phyloP scores from a whole-genome alignment of 2,888 invertebrate species.

The Drosophila falleni region DNA sequence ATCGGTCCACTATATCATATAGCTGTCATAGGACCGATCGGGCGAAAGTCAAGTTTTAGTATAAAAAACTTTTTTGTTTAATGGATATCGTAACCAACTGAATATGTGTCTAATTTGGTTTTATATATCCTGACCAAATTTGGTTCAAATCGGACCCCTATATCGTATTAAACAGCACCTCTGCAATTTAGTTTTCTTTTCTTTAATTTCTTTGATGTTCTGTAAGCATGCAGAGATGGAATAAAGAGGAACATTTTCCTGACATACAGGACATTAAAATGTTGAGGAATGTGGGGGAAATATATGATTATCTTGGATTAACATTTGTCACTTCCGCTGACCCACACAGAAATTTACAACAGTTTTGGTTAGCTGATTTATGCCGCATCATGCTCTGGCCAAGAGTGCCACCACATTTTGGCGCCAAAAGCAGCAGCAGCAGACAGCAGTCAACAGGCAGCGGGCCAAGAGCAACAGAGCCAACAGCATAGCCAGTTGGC shows the following conservation, averaged over 20 bases:
- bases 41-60: too few relatives aligned
- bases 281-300: background rate
- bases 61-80: too few relatives aligned
- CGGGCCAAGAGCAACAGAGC: constrained; percentile 35
- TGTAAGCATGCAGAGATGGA: background rate
- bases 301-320: background rate
- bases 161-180: too few relatives aligned
- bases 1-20: too few relatives aligned
- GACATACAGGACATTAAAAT: background rate
- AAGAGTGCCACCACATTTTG: constrained; percentile 46
- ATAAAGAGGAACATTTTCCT: background rate
- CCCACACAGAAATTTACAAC: constrained; percentile 38
- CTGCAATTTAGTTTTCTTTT: too few relatives aligned
- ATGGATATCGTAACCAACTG: too few relatives aligned
- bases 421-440: constrained; percentile 45
- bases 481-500: constrained; percentile 18
- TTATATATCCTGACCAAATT: too few relatives aligned
- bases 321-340: constrained; percentile 29
- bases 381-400: constrained; percentile 43
- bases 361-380: constrained; percentile 16
- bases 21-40: too few relatives aligned
- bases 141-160: too few relatives aligned
- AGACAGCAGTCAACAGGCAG: constrained; percentile 18
- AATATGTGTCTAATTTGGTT: too few relatives aligned
- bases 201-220: too few relatives aligned